Evolutionary conservation across 2,797 vertebrate genomes (phyloP), one percentile per base, ranked within the genome.

Genomic region (Pogoniulus pusillus): DNA sequence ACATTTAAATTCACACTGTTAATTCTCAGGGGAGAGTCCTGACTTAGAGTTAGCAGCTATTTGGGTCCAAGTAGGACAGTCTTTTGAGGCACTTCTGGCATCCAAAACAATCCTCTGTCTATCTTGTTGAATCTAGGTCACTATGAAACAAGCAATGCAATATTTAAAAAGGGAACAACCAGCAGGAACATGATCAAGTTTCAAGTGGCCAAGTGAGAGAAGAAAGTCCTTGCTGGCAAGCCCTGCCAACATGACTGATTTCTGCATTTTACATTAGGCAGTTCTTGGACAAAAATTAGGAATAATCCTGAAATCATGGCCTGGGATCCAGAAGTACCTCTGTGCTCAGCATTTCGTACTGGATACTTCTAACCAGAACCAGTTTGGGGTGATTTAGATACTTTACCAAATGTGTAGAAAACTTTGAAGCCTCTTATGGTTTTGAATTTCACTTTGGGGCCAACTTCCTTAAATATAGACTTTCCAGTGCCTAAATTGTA

Each of bases 61-160:
- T 79, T 90, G 71, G 66, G 71, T 57, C 88, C 90, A 92, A 95
- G 91, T 86, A 92, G 88, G 74, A 32, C 71, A 39, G 79, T 88
- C 78, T 74, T 93, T 71, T 58, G 68, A 82, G 85, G 45, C 24
- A 51, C n/a, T 87, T 74, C 72, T 92, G 75, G 78, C 69, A 85
- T 91, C 84, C 78, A 51, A 73, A 91, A 57, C 72, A 82, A 64
- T 90, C 80, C 84, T 93, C 45, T 45, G 82, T 93, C 45, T 91
- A 23, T 90, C 58, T 91, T 82, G 65, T 57, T 71, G 78, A 94
- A 95, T 93, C 83, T 95, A 93, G 93, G 93, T 93, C 95, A 90
- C 83, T 74, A 34, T 91, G 71, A 54, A 95, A 80, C 71, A 79
- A 86, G 69, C 62, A 76, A 93, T 94, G 86, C 62, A 94, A 93